Percentiles rank a stretch among this genome's conserved stretches.
These are phyloP conservation scores for Syrista parreyssii DNA, from an alignment of 2,888 invertebrate species.

Conservation along the genomic window DNA sequence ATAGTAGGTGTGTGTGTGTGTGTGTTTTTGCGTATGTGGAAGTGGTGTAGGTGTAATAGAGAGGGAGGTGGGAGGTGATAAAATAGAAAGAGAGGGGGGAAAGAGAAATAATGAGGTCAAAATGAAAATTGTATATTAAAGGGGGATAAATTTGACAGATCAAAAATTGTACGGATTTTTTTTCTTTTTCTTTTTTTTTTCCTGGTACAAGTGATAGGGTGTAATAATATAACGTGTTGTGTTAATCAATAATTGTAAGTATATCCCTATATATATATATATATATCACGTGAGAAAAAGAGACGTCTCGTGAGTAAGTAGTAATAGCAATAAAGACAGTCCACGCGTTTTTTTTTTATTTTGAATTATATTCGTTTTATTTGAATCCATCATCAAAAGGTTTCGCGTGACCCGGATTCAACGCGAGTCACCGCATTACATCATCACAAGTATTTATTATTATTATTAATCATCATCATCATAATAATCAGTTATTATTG, in stretches of 20 bases:
- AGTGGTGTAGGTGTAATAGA: neutral
- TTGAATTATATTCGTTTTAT: slow-evolving; percentile 66
- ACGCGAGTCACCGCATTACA: slow-evolving; percentile 64
- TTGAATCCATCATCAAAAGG: slow-evolving; percentile 65
- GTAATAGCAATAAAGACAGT: slow-evolving; percentile 54
- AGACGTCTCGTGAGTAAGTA: slow-evolving; percentile 12
- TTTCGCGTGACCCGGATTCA: slow-evolving; percentile 64
- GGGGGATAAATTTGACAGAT: too few species aligned
- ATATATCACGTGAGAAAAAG: slow-evolving; percentile 16
- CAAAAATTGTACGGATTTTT: too few species aligned
- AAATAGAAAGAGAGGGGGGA: neutral
- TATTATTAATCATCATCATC: slow-evolving; percentile 57
- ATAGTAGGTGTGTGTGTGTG: too few species aligned
- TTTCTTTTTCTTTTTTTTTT: too few species aligned
- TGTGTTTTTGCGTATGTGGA: too few species aligned
- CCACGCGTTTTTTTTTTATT: slow-evolving; percentile 59
- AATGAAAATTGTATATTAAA: too few species aligned
- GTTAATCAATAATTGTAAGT: too few species aligned
- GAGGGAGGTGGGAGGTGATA: neutral
- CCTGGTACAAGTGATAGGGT: too few species aligned
- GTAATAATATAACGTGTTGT: too few species aligned
- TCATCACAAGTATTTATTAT: slow-evolving; percentile 63
- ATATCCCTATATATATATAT: slow-evolving; percentile 13
- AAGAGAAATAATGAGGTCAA: neutral
- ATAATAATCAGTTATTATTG: slow-evolving; percentile 54